Evolutionary conservation across 2,113 vertebrate species (phyloP).

Genomic region (Acanthochromis polyacanthus): DNA sequence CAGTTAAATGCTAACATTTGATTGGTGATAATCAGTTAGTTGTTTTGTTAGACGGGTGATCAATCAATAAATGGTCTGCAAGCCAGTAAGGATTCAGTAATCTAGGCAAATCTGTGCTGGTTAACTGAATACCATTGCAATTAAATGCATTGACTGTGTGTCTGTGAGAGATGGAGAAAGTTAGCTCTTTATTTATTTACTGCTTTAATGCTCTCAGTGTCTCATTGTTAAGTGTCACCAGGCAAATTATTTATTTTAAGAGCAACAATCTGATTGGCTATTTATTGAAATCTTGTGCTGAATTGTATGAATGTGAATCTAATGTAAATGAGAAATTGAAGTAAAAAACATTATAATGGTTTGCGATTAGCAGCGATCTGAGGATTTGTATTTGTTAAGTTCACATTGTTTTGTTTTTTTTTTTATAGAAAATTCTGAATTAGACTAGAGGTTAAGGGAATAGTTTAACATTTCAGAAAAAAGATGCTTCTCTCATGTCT

Average conservation of each 20-base stretch:
- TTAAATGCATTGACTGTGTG: constrained; percentile 1
- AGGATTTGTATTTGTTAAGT: neutral
- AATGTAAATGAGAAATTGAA: constrained; percentile 6
- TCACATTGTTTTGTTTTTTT: neutral
- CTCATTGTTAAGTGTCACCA: constrained; percentile 6
- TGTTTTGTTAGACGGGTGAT: constrained; percentile 9
- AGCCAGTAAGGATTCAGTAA: neutral
- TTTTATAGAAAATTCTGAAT: constrained; percentile 4
- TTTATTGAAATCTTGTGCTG: constrained; percentile 41
- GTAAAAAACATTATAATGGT: neutral
- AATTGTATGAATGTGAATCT: constrained; percentile 17
- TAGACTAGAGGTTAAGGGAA: constrained; percentile 5
- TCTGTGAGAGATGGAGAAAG: neutral
- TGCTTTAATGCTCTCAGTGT: neutral
- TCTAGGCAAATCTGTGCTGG: neutral
- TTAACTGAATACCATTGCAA: neutral
- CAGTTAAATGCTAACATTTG: neutral
- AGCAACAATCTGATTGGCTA: constrained; percentile 41
- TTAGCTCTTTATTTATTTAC: neutral
- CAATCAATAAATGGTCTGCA: neutral
- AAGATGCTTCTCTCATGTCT: neutral
- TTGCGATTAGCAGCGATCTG: neutral
- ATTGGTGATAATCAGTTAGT: constrained; percentile 15
- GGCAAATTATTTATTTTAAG: constrained; percentile 32
- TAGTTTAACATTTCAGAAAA: neutral